phyloP scores from a whole-genome alignment of 2,113 vertebrate genomes.

The Sinocyclocheilus maitianheensis region DNA sequence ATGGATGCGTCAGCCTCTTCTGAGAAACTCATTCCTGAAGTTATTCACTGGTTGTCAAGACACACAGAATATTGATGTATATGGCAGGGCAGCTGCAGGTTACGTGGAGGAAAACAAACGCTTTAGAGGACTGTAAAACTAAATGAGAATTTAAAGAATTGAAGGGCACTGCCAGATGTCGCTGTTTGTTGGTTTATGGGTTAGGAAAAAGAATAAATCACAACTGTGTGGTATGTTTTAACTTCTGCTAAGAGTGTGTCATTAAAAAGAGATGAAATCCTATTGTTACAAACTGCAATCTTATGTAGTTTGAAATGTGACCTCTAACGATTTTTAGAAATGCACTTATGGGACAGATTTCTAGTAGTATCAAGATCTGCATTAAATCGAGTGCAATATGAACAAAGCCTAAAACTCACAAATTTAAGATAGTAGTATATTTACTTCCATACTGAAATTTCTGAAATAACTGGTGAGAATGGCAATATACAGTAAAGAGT shows the following conservation, averaged over 20 bases:
- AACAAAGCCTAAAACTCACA: background rate
- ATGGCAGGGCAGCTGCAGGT: background rate
- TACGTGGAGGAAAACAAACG: background rate
- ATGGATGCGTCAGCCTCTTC: constrained; percentile 38
- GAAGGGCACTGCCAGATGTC: constrained; percentile 16
- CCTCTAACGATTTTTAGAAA: background rate
- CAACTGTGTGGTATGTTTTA: constrained; percentile 1
- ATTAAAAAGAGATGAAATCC: constrained; percentile 3
- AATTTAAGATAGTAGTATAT: background rate
- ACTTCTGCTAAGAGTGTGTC: background rate
- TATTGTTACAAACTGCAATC: background rate
- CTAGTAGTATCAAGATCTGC: background rate
- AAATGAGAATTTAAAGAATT: constrained; percentile 28
- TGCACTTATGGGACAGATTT: background rate
- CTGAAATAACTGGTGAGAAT: background rate
- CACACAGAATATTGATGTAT: constrained; percentile 13
- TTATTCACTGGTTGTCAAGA: constrained; percentile 50
- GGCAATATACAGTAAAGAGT: too few relatives aligned
- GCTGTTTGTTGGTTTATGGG: background rate
- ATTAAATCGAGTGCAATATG: background rate
- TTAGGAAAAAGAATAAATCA: constrained; percentile 14
- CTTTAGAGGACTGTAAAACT: constrained; percentile 24
- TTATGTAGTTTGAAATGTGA: background rate
- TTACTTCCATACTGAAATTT: background rate
- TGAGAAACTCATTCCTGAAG: constrained; percentile 54